Base-by-base conservation (phyloP, 2,888 invertebrate genomes). In the Caenorhabditis imperialis region DNA sequence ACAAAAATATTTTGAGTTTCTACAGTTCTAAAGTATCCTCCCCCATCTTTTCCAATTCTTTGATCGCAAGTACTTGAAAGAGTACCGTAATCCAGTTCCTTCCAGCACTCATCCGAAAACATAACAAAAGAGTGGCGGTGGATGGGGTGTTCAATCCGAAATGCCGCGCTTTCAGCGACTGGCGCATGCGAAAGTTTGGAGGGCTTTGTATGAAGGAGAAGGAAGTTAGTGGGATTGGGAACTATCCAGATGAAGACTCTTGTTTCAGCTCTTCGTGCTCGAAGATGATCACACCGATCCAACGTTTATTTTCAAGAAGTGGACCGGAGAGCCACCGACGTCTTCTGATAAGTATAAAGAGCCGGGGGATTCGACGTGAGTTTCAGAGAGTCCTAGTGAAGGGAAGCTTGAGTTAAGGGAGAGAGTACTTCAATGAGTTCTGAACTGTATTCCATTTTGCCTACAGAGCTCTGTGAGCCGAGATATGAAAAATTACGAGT, bases 231-330 rank as follows among this genome's bases (percentile, higher is more conserved):
- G n/a, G n/a, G n/a, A n/a, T n/a, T n/a, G n/a, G n/a, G n/a, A n/a
- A n/a, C 10, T 30, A 30, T 7, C 30, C 10, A 7, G 6, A 10
- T 7, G 30, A 30, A 30, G 10, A 6, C 7, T 8, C 16, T 42
- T 1, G 7, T 22, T 62, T 50, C 18, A 65, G 65, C 50, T 65
- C 10, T 65, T 65, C 40, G 20, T 65, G 3, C 40, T 65, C 25
- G 65, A 65, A 18, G 65, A 65, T 27, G 65, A 65, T 50, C 65
- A 65, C 55, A 65, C 65, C 25, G 65, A 65, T 50, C 55, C 65
- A 16, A 3, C 65, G 42, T 65, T 65, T 57, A 65, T 65, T 30
- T 44, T 65, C 42, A 50, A 50, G 14, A 65, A 65, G 40, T 65
- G 65, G 65, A 25, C 55, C 14, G 65, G 65, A 10, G 65, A 65